Percentiles rank a stretch among this genome's conserved stretches.
Evolutionary conservation across 1,140 invertebrate genomes (phyloP).

Genomic region (Drosophila subobscura): DNA sequence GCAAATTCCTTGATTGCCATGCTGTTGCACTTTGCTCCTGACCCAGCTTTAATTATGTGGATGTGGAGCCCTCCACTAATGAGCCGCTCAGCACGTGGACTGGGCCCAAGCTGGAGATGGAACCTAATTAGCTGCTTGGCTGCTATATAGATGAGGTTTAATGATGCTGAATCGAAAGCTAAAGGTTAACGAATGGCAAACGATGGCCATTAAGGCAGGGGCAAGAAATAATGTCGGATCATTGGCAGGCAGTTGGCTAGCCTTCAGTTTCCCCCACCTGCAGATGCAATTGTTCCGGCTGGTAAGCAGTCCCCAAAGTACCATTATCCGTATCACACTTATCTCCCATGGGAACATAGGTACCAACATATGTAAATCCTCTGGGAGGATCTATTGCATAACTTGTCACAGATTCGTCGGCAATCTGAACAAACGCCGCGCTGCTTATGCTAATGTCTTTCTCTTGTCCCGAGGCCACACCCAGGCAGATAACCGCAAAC

Average conservation of each 20-base stretch:
- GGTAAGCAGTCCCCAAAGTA: not conserved
- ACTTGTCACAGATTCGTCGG: constrained; percentile 61
- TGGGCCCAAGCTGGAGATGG: constrained; percentile 31
- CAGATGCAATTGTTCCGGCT: too few relatives aligned
- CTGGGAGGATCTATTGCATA: constrained; percentile 38
- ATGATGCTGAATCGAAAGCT: constrained; percentile 57
- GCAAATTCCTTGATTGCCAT: constrained; percentile 64
- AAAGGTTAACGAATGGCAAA: constrained; percentile 68
- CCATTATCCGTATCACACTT: constrained; percentile 21
- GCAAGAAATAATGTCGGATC: not conserved
- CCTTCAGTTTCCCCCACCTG: too few relatives aligned
- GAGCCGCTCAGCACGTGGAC: constrained; percentile 42
- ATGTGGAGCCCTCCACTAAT: constrained; percentile 59
- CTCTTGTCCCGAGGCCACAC: constrained; percentile 40
- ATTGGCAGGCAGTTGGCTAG: constrained; percentile 3
- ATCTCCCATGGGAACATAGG: constrained; percentile 13
- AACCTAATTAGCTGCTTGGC: constrained; percentile 65
- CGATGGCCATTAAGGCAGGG: constrained; percentile 47
- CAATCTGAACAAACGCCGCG: constrained; percentile 44
- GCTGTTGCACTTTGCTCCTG: constrained; percentile 17
- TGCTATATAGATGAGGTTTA: constrained; percentile 60
- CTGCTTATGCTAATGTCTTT: constrained; percentile 64
- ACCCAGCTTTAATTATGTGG: constrained; percentile 58
- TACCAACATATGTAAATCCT: constrained; percentile 24
- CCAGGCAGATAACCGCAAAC: constrained; percentile 28